Evolutionary conservation across 2,888 invertebrate genomes (phyloP).

Genomic region (Boloria euphrosyne): DNA sequence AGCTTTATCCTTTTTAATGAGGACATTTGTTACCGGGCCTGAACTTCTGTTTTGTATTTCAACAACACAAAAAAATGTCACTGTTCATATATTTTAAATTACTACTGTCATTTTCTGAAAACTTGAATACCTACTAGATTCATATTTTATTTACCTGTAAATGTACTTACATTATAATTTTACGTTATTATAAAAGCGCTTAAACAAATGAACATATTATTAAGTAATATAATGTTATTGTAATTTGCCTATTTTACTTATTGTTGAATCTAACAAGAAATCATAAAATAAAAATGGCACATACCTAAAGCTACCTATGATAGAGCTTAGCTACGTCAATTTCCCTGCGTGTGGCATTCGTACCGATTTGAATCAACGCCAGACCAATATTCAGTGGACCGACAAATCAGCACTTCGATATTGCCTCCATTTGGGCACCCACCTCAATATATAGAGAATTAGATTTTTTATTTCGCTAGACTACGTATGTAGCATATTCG

Average conservation of each 20-base stretch:
- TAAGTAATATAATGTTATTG: no score
- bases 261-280: background rate
- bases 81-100: background rate
- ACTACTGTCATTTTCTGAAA: background rate
- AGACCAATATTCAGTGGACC: conserved; percentile 77
- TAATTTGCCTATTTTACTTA: background rate
- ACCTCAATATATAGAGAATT: conserved; percentile 74
- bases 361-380: conserved; percentile 76
- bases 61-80: background rate
- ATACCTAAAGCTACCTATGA: conserved; percentile 5
- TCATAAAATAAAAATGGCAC: background rate
- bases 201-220: no score
- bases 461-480: conserved; percentile 66
- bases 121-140: no score
- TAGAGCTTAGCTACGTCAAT: conserved; percentile 59
- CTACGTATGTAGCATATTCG: conserved; percentile 26
- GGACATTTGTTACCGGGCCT: conserved; percentile 27
- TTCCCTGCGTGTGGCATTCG: conserved; percentile 54
- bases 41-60: conserved; percentile 13
- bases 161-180: no score
- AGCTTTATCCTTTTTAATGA: conserved; percentile 32
- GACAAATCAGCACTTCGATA: conserved; percentile 81
- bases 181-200: no score
- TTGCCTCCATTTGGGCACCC: conserved; percentile 78
- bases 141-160: no score